Evolutionary conservation across 2,113 vertebrate species (phyloP), one percentile per base, ranked within the genome.

Genomic region (Callospermophilus lateralis): DNA sequence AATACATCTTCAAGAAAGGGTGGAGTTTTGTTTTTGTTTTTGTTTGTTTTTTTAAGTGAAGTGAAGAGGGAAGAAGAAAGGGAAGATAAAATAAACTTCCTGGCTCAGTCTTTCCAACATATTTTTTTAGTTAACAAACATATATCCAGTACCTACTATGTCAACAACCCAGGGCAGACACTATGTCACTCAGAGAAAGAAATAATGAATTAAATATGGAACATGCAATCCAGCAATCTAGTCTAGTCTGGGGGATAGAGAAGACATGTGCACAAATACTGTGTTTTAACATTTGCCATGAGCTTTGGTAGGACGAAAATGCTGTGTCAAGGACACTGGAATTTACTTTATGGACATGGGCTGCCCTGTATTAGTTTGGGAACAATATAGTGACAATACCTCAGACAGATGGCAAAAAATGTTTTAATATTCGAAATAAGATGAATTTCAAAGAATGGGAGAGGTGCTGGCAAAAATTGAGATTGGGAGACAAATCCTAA

Each of bases 111-210:
- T 77, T 89, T 73, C 30, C 37, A 87, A 37, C 61, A 13, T 20
- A 72, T 72, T 20, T 68, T 17, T 70, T 81, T 72, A 58, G 65
- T 97, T 58, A 81, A 51, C 37, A 94, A 78, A 78, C 22, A 68
- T 8, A 37, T 39, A 88, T 42, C 84, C 34, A 96, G 28, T 12
- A 67, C 19, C 30, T 51, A 42, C 9, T 12, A 22, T 8, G 12
- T 61, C 91, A 93, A n/a, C 26, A 84, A 84, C 12, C 1, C 10
- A 58, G 6, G 4, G 22, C 7, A 86, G 17, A 6, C 11, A 58
- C 55, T 65, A 67, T 65, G 16, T 58, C 63, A 93, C 30, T 83
- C 16, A 28, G 16, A 22, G 16, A 92, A 94, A 72, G 37, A 2
- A 84, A 93, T 76, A 30, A 58, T 77, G 37, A 45, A 55, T 24